Evolutionary conservation across 1,140 invertebrate species (phyloP).

Genomic region (Dreissena polymorpha): DNA sequence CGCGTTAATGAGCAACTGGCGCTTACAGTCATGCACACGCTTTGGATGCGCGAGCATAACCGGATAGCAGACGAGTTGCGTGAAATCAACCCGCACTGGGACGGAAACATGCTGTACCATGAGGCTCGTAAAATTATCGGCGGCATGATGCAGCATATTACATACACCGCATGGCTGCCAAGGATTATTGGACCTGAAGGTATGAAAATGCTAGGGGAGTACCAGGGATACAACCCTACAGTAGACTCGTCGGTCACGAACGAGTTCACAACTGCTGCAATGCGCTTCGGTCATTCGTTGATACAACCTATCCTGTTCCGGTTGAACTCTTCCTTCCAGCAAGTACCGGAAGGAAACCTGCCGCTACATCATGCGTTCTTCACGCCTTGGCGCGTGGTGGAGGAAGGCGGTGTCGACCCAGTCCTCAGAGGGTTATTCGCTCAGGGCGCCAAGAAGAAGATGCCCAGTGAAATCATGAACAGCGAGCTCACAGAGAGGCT

Average conservation of each 20-base stretch:
- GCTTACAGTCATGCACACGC: conserved; percentile 96
- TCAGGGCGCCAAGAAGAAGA: conserved; percentile 89
- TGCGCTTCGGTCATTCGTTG: conserved; percentile 97
- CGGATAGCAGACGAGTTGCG: conserved; percentile 90
- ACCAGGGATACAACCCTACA: conserved; percentile 90
- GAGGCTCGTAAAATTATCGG: conserved; percentile 93
- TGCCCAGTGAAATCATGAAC: conserved; percentile 93
- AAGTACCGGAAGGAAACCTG: conserved; percentile 91
- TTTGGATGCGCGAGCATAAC: conserved; percentile 99
- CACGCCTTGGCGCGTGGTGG: conserved; percentile 95
- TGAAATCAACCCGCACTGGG: conserved; percentile 95
- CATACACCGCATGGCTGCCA: conserved; percentile 95
- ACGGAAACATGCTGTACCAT: conserved; percentile 95
- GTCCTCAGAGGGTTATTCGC: conserved; percentile 94
- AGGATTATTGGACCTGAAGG: conserved; percentile 88
- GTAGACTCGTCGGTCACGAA: conserved; percentile 94
- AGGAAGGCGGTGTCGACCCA: conserved; percentile 98
- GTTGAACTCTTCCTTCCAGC: conserved; percentile 90
- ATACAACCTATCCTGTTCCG: conserved; percentile 96
- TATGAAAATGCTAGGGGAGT: conserved; percentile 88
- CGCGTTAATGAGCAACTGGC: conserved; percentile 94
- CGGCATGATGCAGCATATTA: conserved; percentile 97
- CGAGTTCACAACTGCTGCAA: conserved; percentile 97
- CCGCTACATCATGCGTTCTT: conserved; percentile 97
- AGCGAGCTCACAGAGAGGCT: conserved; percentile 97